phyloP scores from a whole-genome alignment of 2,113 vertebrate genomes.

The Crocuta crocuta region DNA sequence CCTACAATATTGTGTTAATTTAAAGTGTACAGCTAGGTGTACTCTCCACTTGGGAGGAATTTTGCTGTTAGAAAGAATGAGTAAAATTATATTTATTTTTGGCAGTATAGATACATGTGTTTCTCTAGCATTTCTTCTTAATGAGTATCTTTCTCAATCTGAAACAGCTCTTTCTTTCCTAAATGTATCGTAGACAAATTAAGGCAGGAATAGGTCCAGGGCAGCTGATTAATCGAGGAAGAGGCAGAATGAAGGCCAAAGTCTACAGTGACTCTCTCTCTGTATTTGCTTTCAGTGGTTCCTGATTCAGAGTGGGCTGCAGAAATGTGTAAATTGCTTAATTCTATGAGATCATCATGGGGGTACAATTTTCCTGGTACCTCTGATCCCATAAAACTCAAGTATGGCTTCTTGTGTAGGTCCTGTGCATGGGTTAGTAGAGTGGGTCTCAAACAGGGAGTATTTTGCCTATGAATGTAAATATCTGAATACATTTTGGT shows the following conservation, averaged over 20 bases:
- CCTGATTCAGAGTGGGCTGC: neutral
- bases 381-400: neutral
- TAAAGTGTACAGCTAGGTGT: neutral
- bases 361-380: neutral
- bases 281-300: neutral
- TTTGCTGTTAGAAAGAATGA: neutral
- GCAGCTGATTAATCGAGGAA: neutral
- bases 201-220: neutral
- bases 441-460: neutral
- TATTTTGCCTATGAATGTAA: neutral
- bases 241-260: neutral
- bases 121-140: conserved; percentile 22
- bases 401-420: neutral
- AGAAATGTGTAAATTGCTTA: neutral
- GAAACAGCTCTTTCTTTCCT: neutral
- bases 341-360: neutral
- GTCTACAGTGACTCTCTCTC: neutral
- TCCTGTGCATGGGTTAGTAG: neutral
- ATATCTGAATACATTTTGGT: neutral
- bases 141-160: neutral
- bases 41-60: neutral
- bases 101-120: neutral
- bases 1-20: neutral
- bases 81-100: neutral
- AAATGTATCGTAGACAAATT: neutral